Conservation (phyloP, 1,140 invertebrate genomes). For the Reticulitermes speratus region DNA sequence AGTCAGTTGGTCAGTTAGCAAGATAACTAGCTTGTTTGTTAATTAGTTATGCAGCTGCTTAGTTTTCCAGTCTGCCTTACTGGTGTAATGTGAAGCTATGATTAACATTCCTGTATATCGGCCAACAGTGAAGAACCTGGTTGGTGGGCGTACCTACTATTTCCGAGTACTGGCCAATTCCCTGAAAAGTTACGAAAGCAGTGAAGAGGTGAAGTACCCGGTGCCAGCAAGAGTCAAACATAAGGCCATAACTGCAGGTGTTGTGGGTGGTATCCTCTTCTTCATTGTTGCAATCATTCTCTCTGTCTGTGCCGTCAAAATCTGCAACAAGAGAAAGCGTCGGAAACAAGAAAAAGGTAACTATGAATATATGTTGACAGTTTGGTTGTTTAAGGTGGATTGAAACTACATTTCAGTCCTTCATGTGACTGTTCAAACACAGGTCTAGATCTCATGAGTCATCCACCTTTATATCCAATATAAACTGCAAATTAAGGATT, state of each 20-base stretch:
- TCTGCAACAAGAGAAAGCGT: conserved; percentile 93
- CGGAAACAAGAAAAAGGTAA: conserved; percentile 97
- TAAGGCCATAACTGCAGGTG: conserved; percentile 89
- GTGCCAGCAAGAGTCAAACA: conserved; percentile 86
- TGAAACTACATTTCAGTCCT: too few species aligned
- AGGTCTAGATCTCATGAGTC: too few species aligned
- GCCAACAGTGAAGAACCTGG: conserved; percentile 82
- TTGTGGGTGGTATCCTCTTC: conserved; percentile 92
- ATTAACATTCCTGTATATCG: background rate
- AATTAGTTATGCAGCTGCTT: background rate
- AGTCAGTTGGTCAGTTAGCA: too few species aligned
- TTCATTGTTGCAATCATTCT: conserved; percentile 95
- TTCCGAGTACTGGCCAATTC: conserved; percentile 87
- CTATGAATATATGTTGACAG: conserved; percentile 30
- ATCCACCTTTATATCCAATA: too few species aligned
- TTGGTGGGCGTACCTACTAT: conserved; percentile 84
- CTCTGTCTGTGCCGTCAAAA: conserved; percentile 94
- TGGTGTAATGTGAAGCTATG: too few species aligned
- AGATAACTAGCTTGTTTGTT: too few species aligned
- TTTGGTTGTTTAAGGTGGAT: background rate
- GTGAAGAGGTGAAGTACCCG: conserved; percentile 81
- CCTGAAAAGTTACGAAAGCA: conserved; percentile 75
- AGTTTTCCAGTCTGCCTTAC: too few species aligned
- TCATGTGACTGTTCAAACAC: too few species aligned
- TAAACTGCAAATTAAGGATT: background rate